These are phyloP conservation scores for Scomber scombrus DNA, from an alignment of 2,113 vertebrate species.

Conservation along the genomic window DNA sequence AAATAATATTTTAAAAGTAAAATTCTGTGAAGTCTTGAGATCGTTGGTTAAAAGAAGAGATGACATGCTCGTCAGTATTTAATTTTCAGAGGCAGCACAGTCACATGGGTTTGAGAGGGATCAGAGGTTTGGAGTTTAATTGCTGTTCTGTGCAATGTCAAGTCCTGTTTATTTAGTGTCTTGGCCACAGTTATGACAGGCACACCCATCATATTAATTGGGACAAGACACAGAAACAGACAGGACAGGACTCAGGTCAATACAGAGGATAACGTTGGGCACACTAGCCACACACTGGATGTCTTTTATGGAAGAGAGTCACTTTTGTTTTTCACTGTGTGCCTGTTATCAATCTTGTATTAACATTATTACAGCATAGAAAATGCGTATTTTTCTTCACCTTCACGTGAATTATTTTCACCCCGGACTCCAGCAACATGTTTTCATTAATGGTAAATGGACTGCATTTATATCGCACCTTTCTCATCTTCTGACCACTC, in stretches of 20 bases:
- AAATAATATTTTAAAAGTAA: background rate
- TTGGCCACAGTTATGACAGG: constrained; percentile 28
- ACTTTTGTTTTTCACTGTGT: background rate
- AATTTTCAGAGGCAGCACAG: background rate
- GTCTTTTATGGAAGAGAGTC: background rate
- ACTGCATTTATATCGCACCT: no score
- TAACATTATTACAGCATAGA: no score
- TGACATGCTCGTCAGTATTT: background rate
- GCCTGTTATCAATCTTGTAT: no score
- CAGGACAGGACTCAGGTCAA: background rate
- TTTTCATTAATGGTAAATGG: no score
- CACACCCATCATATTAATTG: constrained; percentile 38
- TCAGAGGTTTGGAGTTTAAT: constrained; percentile 32
- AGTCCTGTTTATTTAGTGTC: constrained; percentile 40
- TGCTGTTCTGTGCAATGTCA: constrained; percentile 2
- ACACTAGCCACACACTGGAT: background rate
- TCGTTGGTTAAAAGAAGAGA: background rate
- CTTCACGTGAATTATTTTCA: no score
- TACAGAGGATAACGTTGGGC: background rate
- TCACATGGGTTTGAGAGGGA: constrained; percentile 2
- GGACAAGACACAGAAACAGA: constrained; percentile 10
- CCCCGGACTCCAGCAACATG: no score
- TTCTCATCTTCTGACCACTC: no score
- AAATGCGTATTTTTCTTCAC: no score
- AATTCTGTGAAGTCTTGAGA: background rate